Evolutionary conservation across 1,140 invertebrate species (phyloP).

Genomic region (Chionoecetes opilio): DNA sequence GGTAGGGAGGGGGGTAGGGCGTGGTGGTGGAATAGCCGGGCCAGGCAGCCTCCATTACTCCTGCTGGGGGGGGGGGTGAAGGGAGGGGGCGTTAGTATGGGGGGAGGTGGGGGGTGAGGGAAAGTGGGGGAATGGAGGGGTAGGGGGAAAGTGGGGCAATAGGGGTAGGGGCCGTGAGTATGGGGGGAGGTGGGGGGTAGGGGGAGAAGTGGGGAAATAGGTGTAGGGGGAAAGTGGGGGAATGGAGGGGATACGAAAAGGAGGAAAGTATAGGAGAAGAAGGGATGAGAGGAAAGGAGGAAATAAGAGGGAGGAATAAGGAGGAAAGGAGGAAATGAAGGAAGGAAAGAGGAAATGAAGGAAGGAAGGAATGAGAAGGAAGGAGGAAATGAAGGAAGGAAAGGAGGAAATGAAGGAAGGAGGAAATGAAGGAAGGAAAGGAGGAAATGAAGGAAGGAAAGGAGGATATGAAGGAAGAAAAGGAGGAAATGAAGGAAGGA

Average conservation of each 20-base stretch:
- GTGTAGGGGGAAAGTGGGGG: background rate
- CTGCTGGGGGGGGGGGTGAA: conserved; percentile 31
- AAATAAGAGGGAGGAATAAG: background rate
- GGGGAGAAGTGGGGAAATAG: background rate
- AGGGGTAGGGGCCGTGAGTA: background rate
- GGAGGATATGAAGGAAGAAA: background rate
- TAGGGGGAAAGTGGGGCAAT: background rate
- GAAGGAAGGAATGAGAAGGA: too few relatives aligned
- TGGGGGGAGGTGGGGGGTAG: conserved; percentile 34
- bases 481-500: background rate
- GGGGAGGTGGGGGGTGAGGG: background rate
- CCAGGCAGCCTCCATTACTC: conserved; percentile 63
- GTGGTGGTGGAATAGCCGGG: conserved; percentile 34
- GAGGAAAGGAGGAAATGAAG: background rate
- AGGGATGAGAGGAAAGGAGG: background rate
- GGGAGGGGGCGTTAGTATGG: background rate
- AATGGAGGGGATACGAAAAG: too few relatives aligned
- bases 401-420: background rate
- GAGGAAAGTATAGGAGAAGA: too few relatives aligned
- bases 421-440: background rate
- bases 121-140: background rate
- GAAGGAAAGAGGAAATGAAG: background rate
- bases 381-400: background rate
- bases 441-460: background rate
- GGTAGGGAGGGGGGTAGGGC: conserved; percentile 51